Percentiles rank a stretch among this genome's conserved stretches.
These are phyloP conservation scores for Mormyrops attenuatus DNA, from an alignment of 2,797 vertebrate genomes.

Conservation along the genomic window DNA sequence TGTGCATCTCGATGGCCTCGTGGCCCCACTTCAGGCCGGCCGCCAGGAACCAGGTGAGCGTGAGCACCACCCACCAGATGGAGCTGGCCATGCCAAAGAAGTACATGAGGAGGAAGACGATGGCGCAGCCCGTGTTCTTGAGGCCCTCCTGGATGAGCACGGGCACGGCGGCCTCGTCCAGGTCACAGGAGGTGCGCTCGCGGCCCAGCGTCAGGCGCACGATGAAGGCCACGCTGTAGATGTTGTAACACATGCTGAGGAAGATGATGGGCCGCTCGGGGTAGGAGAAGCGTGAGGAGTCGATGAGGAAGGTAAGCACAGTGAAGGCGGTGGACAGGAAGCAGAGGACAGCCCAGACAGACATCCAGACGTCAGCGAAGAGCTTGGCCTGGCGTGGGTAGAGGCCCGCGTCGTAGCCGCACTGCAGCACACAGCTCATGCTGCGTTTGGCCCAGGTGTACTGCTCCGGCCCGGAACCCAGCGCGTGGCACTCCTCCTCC, in stretches of 20 bases:
- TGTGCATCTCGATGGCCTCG: conserved; percentile 98
- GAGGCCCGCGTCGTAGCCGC: conserved; percentile 87
- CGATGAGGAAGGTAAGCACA: conserved; percentile 90
- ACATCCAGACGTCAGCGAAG: conserved; percentile 97
- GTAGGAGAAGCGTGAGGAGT: conserved; percentile 94
- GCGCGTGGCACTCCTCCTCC: conserved; percentile 82
- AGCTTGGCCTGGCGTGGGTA: conserved; percentile 85
- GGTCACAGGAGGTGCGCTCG: conserved; percentile 96
- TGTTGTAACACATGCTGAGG: conserved; percentile 98
- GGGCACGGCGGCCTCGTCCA: conserved; percentile 86
- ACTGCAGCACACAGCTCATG: conserved; percentile 83
- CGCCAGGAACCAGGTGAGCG: conserved; percentile 94
- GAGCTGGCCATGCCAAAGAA: conserved; percentile 99
- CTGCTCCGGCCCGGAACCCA: conserved; percentile 77
- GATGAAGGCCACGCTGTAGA: conserved; percentile 97
- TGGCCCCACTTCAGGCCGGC: conserved; percentile 97
- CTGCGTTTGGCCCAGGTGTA: conserved; percentile 94
- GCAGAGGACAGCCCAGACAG: conserved; percentile 91
- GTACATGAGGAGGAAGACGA: conserved; percentile 97
- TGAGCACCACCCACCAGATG: conserved; percentile 98
- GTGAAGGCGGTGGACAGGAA: conserved; percentile 96
- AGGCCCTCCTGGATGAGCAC: conserved; percentile 95
- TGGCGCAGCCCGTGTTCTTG: conserved; percentile 98
- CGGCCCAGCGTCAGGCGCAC: conserved; percentile 89
- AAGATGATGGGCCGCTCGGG: conserved; percentile 97